These are phyloP conservation scores for Desoria tigrina DNA, from an alignment of 2,888 invertebrate species.

Conservation along the genomic window DNA sequence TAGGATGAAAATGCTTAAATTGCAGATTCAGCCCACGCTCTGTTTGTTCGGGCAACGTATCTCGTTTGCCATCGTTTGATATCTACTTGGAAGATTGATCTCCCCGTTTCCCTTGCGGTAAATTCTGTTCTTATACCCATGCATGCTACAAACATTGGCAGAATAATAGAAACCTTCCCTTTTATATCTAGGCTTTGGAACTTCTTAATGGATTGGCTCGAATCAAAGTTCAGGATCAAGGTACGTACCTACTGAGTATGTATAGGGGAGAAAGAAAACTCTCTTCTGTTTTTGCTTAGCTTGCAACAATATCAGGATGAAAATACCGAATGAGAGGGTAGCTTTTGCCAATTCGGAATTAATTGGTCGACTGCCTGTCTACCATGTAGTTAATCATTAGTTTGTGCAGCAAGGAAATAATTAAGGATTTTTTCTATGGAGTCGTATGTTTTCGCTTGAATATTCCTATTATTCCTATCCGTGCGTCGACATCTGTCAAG, in stretches of 20 bases:
- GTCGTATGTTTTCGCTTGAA: conserved; percentile 2
- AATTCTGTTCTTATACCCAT: too few relatives aligned
- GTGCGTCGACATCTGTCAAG: conserved; percentile 10
- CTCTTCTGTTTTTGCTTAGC: conserved; percentile 9
- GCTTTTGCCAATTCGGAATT: neutral
- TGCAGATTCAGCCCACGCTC: conserved; percentile 78
- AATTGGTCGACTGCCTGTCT: conserved; percentile 8
- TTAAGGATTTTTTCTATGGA: conserved; percentile 8
- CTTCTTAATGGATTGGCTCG: conserved; percentile 86
- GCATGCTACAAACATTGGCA: too few relatives aligned
- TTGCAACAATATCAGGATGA: conserved; percentile 10
- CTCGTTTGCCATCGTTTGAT: conserved; percentile 92
- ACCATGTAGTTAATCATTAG: conserved; percentile 14
- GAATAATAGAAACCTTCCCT: too few relatives aligned
- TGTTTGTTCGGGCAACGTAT: conserved; percentile 89
- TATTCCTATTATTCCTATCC: conserved; percentile 1
- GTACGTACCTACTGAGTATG: conserved; percentile 59
- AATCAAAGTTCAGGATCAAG: conserved; percentile 83
- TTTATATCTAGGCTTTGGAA: too few relatives aligned
- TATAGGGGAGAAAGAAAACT: neutral
- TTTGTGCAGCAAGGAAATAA: conserved; percentile 6
- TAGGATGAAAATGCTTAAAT: conserved; percentile 10
- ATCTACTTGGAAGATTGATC: conserved; percentile 92
- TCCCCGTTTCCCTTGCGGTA: conserved; percentile 89
- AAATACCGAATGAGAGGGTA: neutral